Conservation (phyloP, 2,888 invertebrate species). For the Deilephila elpenor region DNA sequence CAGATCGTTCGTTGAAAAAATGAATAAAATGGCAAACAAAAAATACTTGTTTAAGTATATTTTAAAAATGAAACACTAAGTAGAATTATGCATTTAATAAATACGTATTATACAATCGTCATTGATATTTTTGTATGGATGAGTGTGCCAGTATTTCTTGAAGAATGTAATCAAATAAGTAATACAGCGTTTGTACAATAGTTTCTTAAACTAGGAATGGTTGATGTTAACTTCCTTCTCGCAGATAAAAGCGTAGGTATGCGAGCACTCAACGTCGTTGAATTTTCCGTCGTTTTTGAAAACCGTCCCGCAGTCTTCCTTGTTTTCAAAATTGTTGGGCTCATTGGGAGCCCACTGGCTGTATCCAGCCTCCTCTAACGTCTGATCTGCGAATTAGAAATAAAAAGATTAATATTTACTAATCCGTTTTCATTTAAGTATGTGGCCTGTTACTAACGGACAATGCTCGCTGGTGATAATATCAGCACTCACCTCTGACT, state of each 20-base stretch:
- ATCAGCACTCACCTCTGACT: too few species aligned
- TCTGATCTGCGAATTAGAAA: slow-evolving; percentile 61
- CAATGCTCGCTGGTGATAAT: too few species aligned
- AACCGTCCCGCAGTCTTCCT: slow-evolving; percentile 64
- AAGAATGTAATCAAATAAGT: not conserved
- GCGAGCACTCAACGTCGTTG: slow-evolving; percentile 60
- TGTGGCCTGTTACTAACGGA: too few species aligned
- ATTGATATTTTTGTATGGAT: too few species aligned
- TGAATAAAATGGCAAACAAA: too few species aligned
- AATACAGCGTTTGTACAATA: not conserved
- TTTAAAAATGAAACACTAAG: too few species aligned
- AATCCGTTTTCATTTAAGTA: too few species aligned
- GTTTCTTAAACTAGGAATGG: not conserved
- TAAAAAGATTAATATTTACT: not conserved
- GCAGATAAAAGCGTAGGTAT: slow-evolving; percentile 59
- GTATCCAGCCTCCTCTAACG: slow-evolving; percentile 65
- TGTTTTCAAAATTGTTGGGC: slow-evolving; percentile 58
- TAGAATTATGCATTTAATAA: too few species aligned
- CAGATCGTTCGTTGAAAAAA: too few species aligned
- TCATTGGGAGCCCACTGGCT: slow-evolving; percentile 60
- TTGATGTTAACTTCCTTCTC: slow-evolving; percentile 54
- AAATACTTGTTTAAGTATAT: too few species aligned
- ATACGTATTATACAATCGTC: too few species aligned
- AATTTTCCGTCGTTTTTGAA: slow-evolving; percentile 60
- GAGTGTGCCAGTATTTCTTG: too few species aligned